These are phyloP conservation scores for Sylvietta virens DNA, from an alignment of 2,113 vertebrate species.

Conservation along the genomic window DNA sequence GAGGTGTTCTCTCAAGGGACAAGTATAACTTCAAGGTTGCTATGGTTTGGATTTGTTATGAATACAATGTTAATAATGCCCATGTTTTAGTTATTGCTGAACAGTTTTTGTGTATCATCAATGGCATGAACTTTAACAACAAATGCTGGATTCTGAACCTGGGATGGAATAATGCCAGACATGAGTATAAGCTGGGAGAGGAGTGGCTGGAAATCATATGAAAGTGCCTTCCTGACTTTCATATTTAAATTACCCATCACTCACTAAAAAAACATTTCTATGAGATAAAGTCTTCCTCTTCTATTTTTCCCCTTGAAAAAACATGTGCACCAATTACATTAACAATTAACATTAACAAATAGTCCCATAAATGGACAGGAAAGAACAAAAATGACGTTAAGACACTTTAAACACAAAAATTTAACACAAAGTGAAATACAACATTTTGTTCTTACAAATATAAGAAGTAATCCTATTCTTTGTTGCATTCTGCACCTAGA, in stretches of 20 bases:
- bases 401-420: background rate
- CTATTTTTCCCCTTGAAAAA: background rate
- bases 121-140: background rate
- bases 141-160: background rate
- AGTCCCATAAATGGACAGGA: background rate
- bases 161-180: background rate
- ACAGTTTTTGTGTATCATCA: background rate
- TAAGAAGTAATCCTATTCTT: background rate
- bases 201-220: background rate
- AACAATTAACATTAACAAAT: no score
- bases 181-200: background rate
- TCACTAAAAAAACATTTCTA: background rate
- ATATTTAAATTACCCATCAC: background rate
- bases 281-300: background rate
- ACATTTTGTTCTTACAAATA: background rate
- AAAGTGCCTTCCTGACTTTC: background rate
- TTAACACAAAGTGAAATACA: background rate
- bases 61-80: accelerated
- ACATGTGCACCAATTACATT: background rate
- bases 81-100: background rate
- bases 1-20: background rate
- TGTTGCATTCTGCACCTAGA: background rate
- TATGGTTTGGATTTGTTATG: background rate
- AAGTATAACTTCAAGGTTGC: background rate
- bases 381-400: background rate